Base-by-base conservation (phyloP, 2,888 invertebrate genomes). In the Blera fallax region DNA sequence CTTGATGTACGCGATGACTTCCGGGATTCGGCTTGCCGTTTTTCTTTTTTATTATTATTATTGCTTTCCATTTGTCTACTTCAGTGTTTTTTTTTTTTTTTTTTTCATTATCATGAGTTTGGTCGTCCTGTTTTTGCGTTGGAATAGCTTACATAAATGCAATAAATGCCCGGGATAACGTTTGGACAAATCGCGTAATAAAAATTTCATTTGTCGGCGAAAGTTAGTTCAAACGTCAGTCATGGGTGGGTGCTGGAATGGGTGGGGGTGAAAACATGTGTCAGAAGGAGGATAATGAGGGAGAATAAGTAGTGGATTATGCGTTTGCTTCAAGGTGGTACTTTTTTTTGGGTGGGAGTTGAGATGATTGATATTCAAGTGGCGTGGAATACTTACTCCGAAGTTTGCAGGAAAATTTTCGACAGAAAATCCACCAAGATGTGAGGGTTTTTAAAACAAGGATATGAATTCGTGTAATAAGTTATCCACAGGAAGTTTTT, bases 61-160 rank as follows among this genome's bases (percentile, higher is more conserved):
- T 85, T 77, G 85, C 56, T 85, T 85, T 85, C 80, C 76, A 85
- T 85, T 85, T 85, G 81, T 85, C 85, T 81, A 67, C 45, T 85
- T 81, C 72, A 67, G 85, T 52, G 70, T 65, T 85, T 81, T 34
- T 7, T 34, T 34, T 34, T 7, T 34, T 34, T 34, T 34, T 11
- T 34, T 34, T 40, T 85, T 77, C 81, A 81, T 81, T 81, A 85
- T 76, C 58, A 76, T 76, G 76, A 80, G 62, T 45, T 72, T 56
- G 32, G 72, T 56, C 58, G 69, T 43, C 8, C 27, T 50, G 27
- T 34, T 65, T 34, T 21, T 40, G 34, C 48, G 27, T 18, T 48
- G 65, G 40, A 37, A 50, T 58, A 50, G 45, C 56, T 18, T 48
- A 37, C 76, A 81, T 76, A 85, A 81, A 85, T 81, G 74, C 80